These are phyloP conservation scores for Ophion ventricosus DNA, from an alignment of 2,888 invertebrate genomes.

Conservation along the genomic window DNA sequence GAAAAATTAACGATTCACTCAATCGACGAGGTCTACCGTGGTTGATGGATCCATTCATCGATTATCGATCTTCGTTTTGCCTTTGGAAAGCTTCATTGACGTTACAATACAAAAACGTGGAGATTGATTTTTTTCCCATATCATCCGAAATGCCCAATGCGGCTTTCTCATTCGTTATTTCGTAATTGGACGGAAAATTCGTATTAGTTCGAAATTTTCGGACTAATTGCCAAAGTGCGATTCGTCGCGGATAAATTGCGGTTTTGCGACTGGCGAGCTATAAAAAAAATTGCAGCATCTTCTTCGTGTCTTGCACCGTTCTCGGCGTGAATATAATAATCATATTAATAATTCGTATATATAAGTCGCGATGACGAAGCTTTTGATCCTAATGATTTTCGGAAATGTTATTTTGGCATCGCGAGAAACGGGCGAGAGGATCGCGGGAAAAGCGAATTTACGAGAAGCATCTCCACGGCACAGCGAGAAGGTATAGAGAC, in stretches of 20 bases:
- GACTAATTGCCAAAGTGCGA: not conserved
- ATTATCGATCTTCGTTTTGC: not conserved
- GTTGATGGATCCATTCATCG: conserved; percentile 12
- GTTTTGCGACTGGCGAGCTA: no score
- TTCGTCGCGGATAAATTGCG: no score
- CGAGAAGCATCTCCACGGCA: conserved; percentile 22
- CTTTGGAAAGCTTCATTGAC: not conserved
- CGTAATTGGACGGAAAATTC: not conserved
- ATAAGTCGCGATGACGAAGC: not conserved
- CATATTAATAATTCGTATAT: conserved; percentile 5
- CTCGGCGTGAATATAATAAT: conserved; percentile 3
- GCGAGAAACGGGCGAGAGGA: conserved; percentile 27
- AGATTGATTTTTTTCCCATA: not conserved
- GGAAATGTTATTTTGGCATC: conserved; percentile 63
- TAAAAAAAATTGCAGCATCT: not conserved
- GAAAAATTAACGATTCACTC: conserved; percentile 20
- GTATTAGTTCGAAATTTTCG: not conserved
- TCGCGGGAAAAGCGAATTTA: conserved; percentile 40
- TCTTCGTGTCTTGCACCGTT: not conserved
- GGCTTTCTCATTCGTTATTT: not conserved
- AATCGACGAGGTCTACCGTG: conserved; percentile 12
- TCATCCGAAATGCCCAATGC: not conserved
- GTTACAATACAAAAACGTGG: not conserved
- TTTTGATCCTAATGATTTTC: conserved; percentile 59
- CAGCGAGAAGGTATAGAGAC: conserved; percentile 25